Base-by-base conservation (phyloP, 2,888 invertebrate species). In the Cephus nigrinus region DNA sequence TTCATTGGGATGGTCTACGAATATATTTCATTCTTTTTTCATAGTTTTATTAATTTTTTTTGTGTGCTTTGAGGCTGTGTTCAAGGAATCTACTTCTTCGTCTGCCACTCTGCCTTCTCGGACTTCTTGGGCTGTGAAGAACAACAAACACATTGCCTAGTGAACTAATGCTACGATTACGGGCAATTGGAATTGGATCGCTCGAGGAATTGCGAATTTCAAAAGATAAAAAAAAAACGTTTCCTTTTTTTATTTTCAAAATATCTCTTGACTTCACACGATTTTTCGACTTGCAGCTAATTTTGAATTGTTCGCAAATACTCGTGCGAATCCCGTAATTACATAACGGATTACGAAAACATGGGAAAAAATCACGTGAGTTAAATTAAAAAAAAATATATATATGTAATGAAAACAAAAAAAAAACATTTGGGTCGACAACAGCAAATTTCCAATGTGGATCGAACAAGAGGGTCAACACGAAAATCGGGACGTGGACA, bases 21-120 rank as follows among this genome's bases (percentile, higher is more conserved):
- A 40, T 40, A 40, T 40, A 15, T 40, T 15, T 5, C 40, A 5
- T 40, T 32, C 3, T 4, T 40, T 40, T 76, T 69, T 35, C 31
- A 36, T 69, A 68, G 35, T 81, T 40, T 76, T 75, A 74, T 69
- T 79, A 55, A 15, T 4, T 69, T n/a, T 69, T n/a, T 81, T 78
- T 77, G 40, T 40, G 15, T 40, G 40, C 15, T 40, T 40, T 40
- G 75, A 32, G 31, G 36, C 32, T 76, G 74, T 79, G 71, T 78
- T 79, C 76, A 69, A 78, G 40, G 40, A 88, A 87, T 88, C 88
- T 90, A 91, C 86, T 93, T 94, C 93, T 94, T 94, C 94, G 94
- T 94, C 93, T 94, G 94, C 94, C 94, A 94, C 92, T 94, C 94
- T 92, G 94, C 94, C 91, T 94, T 94, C 94, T 95, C 95, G 91